Evolutionary conservation across 2,797 vertebrate species (phyloP).

Genomic region (Gymnoscopelus microlampas): DNA sequence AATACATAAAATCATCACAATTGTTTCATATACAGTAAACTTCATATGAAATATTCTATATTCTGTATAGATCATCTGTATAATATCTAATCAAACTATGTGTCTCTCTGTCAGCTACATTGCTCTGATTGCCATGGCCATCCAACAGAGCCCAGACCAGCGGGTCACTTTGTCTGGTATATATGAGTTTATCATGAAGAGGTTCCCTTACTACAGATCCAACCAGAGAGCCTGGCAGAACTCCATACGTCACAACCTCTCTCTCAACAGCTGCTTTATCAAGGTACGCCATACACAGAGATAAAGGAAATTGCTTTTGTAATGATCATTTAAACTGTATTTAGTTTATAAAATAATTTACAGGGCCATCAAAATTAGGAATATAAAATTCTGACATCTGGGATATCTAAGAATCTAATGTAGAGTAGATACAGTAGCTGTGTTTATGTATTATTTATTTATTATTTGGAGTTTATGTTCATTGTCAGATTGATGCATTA

Average conservation of each 20-base stretch:
- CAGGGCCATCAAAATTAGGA: no score
- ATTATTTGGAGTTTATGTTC: no score
- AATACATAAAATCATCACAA: no score
- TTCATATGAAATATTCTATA: no score
- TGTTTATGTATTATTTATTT: no score
- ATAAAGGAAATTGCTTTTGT: neutral
- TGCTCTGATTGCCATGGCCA: slow-evolving; percentile 98
- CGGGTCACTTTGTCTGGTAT: slow-evolving; percentile 96
- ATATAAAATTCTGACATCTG: no score
- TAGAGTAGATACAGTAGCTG: no score
- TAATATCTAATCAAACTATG: slow-evolving; percentile 24
- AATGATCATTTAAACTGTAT: no score
- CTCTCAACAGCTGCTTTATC: slow-evolving; percentile 98
- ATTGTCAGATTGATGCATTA: no score
- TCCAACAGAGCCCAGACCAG: slow-evolving; percentile 95
- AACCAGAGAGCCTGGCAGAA: slow-evolving; percentile 99
- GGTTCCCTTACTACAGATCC: slow-evolving; percentile 96
- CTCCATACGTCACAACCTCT: slow-evolving; percentile 98
- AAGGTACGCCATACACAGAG: slow-evolving; percentile 83
- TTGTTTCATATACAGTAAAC: no score
- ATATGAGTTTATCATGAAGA: slow-evolving; percentile 98
- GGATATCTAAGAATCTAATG: no score
- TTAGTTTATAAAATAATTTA: no score
- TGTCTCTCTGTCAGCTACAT: slow-evolving; percentile 86
- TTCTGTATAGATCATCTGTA: neutral